Conservation (phyloP, 92 coral and sea anemone genomes). For the Epizoanthus rinbou region DNA sequence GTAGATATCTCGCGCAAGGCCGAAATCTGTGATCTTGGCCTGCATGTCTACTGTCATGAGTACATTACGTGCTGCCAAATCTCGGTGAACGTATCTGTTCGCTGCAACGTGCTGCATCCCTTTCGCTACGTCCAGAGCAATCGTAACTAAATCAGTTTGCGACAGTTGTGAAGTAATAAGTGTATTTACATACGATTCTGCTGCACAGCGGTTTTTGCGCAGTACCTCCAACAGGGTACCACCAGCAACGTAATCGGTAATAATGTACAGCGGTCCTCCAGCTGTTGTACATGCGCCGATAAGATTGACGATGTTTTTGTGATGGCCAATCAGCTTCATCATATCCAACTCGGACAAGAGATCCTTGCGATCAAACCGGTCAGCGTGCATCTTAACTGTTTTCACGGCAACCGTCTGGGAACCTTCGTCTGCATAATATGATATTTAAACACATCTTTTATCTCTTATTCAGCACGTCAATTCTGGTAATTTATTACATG, state of each 20-base stretch:
- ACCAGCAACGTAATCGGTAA: background rate
- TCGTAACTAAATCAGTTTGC: background rate
- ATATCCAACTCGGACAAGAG: background rate
- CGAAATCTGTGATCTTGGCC: constrained; percentile 4
- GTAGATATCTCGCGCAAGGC: background rate
- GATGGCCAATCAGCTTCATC: background rate
- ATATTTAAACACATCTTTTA: too few relatives aligned
- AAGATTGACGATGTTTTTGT: background rate
- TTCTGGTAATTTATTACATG: too few relatives aligned
- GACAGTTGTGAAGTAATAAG: background rate
- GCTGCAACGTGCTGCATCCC: background rate
- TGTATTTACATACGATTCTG: constrained; percentile 3
- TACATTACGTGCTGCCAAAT: background rate
- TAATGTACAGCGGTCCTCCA: constrained; percentile 5
- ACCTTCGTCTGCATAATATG: background rate
- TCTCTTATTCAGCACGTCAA: too few relatives aligned
- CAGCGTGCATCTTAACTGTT: background rate
- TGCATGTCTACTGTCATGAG: background rate
- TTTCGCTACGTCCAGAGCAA: background rate
- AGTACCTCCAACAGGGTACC: background rate
- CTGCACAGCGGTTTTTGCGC: background rate
- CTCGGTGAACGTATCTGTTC: background rate
- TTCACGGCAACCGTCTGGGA: constrained; percentile 1
- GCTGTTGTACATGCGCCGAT: constrained; percentile 2
- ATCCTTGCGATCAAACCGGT: constrained; percentile 11